Percentiles rank a stretch among this genome's conserved stretches.
phyloP scores from a whole-genome alignment of 1,140 invertebrate genomes.

The Hydropsyche tenuis region DNA sequence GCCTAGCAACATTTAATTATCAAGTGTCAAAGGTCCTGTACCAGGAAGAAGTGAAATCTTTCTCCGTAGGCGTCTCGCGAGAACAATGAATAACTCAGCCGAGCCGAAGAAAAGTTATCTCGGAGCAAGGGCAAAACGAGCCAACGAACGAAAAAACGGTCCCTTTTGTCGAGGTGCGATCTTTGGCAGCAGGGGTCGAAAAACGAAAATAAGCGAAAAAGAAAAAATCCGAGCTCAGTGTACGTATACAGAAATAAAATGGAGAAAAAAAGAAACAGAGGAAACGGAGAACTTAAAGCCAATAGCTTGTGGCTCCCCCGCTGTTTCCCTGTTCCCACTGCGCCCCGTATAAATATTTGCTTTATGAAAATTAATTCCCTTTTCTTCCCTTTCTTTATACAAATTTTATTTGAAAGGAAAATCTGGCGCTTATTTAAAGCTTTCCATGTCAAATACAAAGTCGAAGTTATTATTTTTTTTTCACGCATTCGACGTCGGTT shows the following conservation, averaged over 20 bases:
- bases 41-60: too few species aligned
- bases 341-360: conserved; percentile 23
- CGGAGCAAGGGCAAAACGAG: neutral
- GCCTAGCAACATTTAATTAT: too few species aligned
- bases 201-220: neutral
- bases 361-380: conserved; percentile 28
- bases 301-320: conserved; percentile 23
- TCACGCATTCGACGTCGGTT: neutral
- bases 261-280: conserved; percentile 7
- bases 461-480: conserved; percentile 16
- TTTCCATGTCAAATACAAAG: conserved; percentile 24
- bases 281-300: conserved; percentile 25
- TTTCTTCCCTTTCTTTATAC: conserved; percentile 27
- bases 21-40: too few species aligned
- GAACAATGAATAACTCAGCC: conserved; percentile 11
- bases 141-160: neutral
- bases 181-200: neutral
- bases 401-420: conserved; percentile 29
- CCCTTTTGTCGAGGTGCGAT: conserved; percentile 4
- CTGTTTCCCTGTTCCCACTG: conserved; percentile 12
- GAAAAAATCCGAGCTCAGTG: too few species aligned
- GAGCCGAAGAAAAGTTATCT: neutral
- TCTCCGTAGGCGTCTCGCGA: neutral
- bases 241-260: neutral
- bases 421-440: conserved; percentile 25